Evolutionary conservation across 2,113 vertebrate species (phyloP).

Genomic region (Urocynchramus pylzowi): DNA sequence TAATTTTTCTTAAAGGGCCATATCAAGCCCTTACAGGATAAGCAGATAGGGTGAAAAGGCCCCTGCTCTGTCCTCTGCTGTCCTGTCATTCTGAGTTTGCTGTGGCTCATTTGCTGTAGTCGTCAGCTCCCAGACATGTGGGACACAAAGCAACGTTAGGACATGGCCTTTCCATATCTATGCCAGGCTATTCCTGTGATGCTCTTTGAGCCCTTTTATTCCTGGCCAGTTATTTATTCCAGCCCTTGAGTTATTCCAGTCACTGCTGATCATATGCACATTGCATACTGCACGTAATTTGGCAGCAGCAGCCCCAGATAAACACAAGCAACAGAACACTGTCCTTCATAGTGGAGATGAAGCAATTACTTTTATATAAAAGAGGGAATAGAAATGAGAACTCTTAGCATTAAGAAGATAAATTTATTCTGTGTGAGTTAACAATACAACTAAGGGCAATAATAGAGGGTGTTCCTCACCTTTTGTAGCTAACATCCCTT

Average conservation of each 20-base stretch:
- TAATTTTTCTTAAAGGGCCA: background rate
- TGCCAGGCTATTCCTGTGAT: background rate
- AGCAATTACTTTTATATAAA: background rate
- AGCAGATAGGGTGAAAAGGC: background rate
- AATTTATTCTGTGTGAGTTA: background rate
- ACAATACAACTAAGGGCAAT: background rate
- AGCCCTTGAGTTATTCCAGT: background rate
- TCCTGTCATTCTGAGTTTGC: background rate
- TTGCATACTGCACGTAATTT: background rate
- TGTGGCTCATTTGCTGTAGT: background rate
- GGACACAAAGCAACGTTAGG: background rate
- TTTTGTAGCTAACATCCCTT: background rate
- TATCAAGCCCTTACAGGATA: background rate
- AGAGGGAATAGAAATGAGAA: background rate
- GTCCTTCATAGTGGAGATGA: background rate
- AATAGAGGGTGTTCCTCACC: background rate
- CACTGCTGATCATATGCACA: background rate
- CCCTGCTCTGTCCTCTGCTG: background rate
- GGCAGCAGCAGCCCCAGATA: conserved; percentile 8
- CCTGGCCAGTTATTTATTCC: background rate
- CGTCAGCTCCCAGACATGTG: background rate
- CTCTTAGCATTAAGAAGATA: background rate
- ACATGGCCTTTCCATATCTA: background rate
- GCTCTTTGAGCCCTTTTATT: conserved; percentile 1
- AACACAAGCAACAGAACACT: background rate